A percentile compares a stretch with the other conserved stretches of the same genome.
These are phyloP conservation scores for Larimichthys polyactis DNA, from an alignment of 2,113 vertebrate species.

Conservation along the genomic window DNA sequence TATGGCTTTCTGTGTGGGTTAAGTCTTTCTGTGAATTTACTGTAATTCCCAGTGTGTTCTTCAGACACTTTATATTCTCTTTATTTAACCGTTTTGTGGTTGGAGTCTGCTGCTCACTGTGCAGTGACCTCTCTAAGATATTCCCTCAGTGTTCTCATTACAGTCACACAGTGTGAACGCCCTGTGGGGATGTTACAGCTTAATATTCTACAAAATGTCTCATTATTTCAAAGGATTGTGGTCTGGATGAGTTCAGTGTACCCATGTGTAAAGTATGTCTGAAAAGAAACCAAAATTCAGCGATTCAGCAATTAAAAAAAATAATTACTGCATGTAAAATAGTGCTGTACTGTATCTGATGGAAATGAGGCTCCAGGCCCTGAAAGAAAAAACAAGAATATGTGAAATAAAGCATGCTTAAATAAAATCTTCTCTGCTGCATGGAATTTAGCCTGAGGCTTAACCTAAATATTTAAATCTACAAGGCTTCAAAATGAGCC, in stretches of 20 bases:
- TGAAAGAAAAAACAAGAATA: background rate
- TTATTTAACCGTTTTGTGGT: background rate
- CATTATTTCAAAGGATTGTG: background rate
- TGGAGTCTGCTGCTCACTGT: background rate
- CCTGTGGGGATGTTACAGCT: background rate
- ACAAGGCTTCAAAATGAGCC: slow-evolving; percentile 27
- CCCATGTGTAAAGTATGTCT: background rate
- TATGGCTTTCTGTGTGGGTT: background rate
- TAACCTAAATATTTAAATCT: slow-evolving; percentile 46
- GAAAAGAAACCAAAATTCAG: slow-evolving; percentile 9
- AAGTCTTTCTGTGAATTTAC: too few species aligned
- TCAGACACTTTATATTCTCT: background rate
- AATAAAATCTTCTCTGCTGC: slow-evolving; percentile 22
- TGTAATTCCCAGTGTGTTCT: background rate
- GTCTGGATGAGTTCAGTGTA: background rate
- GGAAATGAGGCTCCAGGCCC: slow-evolving; percentile 2
- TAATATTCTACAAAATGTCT: background rate
- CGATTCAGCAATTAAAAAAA: background rate
- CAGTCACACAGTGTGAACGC: background rate
- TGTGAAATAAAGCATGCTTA: slow-evolving; percentile 35
- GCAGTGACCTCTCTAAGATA: background rate
- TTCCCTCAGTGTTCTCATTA: slow-evolving; percentile 3
- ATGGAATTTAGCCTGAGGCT: slow-evolving; percentile 7
- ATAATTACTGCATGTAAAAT: background rate
- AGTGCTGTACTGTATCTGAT: background rate